These are phyloP conservation scores for Megaustenia siamemsis DNA, from an alignment of 2,888 invertebrate genomes.

Conservation along the genomic window DNA sequence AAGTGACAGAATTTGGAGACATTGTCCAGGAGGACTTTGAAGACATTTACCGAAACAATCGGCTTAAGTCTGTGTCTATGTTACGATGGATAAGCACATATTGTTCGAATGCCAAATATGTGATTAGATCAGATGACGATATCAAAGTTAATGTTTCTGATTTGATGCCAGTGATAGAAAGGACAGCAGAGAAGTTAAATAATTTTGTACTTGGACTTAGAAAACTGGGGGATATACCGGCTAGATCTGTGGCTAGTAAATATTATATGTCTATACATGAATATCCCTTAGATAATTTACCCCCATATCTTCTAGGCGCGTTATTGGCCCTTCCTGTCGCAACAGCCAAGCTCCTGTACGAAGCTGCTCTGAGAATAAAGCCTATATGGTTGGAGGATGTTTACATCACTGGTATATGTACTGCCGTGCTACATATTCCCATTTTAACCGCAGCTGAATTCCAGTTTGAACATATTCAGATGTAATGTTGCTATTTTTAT, in stretches of 20 bases:
- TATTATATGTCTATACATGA: conserved; percentile 61
- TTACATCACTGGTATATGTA: conserved; percentile 37
- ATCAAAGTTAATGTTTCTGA: conserved; percentile 70
- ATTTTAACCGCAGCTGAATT: too few species aligned
- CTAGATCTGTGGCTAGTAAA: conserved; percentile 54
- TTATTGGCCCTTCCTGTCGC: conserved; percentile 26
- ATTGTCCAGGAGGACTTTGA: conserved; percentile 72
- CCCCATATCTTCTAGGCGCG: conserved; percentile 57
- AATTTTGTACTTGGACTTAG: conserved; percentile 66
- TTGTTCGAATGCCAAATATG: conserved; percentile 73
- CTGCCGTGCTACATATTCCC: too few species aligned
- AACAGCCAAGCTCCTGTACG: conserved; percentile 26
- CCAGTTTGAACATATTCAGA: too few species aligned
- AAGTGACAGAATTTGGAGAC: conserved; percentile 60
- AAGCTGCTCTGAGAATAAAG: conserved; percentile 30
- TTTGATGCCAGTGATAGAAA: background rate
- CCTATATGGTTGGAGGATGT: conserved; percentile 45
- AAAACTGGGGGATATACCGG: conserved; percentile 59
- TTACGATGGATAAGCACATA: conserved; percentile 71
- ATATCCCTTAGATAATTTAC: conserved; percentile 67
- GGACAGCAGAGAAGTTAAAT: background rate
- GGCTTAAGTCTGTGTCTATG: conserved; percentile 75
- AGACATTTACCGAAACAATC: conserved; percentile 78
- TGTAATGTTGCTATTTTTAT: too few species aligned
- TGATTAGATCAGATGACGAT: conserved; percentile 79